phyloP scores from a whole-genome alignment of 2,797 vertebrate species.

The Hippoglossus hippoglossus region DNA sequence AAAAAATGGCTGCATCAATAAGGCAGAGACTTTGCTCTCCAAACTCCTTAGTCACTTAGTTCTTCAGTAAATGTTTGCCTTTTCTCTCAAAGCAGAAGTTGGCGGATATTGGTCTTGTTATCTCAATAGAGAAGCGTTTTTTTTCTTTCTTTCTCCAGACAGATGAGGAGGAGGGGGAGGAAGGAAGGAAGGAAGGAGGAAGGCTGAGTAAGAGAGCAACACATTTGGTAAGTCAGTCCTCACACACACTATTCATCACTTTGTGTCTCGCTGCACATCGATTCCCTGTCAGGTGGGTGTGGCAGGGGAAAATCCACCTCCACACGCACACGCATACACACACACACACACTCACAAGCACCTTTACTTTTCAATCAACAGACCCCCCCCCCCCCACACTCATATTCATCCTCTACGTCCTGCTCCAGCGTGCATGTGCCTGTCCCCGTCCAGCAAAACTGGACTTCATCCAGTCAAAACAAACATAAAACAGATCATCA shows the following conservation, averaged over 20 bases:
- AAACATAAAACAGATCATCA: constrained; percentile 78
- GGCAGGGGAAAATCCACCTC: constrained; percentile 55
- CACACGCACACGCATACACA: neutral
- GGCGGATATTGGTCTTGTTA: constrained; percentile 68
- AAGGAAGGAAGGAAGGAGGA: constrained; percentile 48
- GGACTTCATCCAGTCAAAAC: constrained; percentile 79
- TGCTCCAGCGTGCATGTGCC: constrained; percentile 59
- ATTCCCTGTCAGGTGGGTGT: constrained; percentile 59
- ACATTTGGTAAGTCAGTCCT: constrained; percentile 44
- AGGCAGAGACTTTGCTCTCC: constrained; percentile 60
- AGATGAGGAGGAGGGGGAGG: constrained; percentile 31
- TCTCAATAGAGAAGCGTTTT: constrained; percentile 63
- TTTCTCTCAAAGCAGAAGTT: constrained; percentile 65
- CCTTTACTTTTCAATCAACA: constrained; percentile 64
- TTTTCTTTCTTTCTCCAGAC: constrained; percentile 65
- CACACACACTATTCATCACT: constrained; percentile 14
- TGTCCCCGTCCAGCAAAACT: constrained; percentile 68
- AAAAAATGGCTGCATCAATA: constrained; percentile 18
- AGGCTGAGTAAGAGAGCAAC: constrained; percentile 45
- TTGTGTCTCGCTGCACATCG: constrained; percentile 22
- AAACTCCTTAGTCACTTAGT: constrained; percentile 53
- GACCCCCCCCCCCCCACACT: neutral
- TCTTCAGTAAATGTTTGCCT: constrained; percentile 76
- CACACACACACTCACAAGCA: constrained; percentile 12
- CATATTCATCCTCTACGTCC: constrained; percentile 59